Conservation (phyloP, 64 coral and sea anemone species). For the Montipora capricornis region DNA sequence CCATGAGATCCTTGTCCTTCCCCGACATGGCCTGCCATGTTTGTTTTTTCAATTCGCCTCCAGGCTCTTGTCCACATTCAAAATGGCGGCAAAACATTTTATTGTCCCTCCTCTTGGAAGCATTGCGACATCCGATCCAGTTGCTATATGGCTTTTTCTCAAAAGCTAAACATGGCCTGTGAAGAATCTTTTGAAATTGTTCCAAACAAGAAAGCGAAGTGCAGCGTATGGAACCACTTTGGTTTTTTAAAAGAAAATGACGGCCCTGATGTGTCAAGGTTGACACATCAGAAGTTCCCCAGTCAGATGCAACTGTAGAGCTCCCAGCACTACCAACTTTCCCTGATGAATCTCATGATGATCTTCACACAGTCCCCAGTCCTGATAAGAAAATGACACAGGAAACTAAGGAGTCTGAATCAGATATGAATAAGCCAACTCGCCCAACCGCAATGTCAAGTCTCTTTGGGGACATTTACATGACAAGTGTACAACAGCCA, state of each 20-base stretch:
- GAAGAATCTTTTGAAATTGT: too few relatives aligned
- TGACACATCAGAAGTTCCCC: not conserved
- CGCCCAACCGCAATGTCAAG: constrained; percentile 32
- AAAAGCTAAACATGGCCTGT: too few relatives aligned
- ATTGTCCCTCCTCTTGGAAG: too few relatives aligned
- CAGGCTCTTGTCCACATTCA: too few relatives aligned
- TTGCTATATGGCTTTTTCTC: too few relatives aligned
- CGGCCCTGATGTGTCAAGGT: not conserved
- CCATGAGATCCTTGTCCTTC: too few relatives aligned
- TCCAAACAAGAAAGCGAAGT: too few relatives aligned
- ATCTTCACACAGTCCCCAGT: not conserved
- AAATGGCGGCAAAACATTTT: too few relatives aligned
- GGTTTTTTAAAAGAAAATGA: not conserved
- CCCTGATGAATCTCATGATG: not conserved
- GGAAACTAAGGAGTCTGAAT: not conserved
- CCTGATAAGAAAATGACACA: not conserved
- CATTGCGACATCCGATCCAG: too few relatives aligned
- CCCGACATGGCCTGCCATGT: too few relatives aligned
- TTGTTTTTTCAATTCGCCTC: too few relatives aligned
- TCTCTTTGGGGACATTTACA: constrained; percentile 34
- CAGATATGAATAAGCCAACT: not conserved
- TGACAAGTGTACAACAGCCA: constrained; percentile 26
- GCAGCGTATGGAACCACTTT: too few relatives aligned
- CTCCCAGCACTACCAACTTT: not conserved
- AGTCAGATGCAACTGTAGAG: not conserved